Conservation (phyloP, 2,888 invertebrate species). For the Anoplius nigerrimus region DNA sequence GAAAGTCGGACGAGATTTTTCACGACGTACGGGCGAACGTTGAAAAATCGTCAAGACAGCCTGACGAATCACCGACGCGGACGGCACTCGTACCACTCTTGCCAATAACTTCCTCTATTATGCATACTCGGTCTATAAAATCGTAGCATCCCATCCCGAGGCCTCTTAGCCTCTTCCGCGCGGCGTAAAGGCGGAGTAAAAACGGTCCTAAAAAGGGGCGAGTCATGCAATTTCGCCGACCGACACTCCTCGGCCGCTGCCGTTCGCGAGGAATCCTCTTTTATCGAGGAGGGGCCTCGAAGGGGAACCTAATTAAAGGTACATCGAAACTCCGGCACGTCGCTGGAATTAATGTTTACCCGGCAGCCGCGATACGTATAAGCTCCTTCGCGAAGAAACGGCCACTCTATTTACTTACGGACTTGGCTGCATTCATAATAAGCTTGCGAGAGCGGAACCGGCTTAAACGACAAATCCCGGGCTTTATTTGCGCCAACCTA, state of each 20-base stretch:
- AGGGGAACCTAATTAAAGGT: conserved; percentile 42
- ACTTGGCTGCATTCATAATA: conserved; percentile 8
- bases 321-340: conserved; percentile 32
- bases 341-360: conserved; percentile 16
- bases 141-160: conserved; percentile 34
- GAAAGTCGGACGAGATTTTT: background rate
- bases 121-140: conserved; percentile 33
- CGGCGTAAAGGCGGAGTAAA: conserved; percentile 26
- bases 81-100: conserved; percentile 26
- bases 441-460: conserved; percentile 6
- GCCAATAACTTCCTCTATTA: conserved; percentile 33
- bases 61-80: conserved; percentile 22
- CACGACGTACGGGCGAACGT: conserved; percentile 13
- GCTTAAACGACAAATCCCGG: conserved; percentile 12
- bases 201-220: conserved; percentile 27
- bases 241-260: background rate
- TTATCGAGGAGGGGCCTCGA: conserved; percentile 41
- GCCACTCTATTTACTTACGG: conserved; percentile 25
- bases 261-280: conserved; percentile 29
- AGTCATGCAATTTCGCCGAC: background rate
- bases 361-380: conserved; percentile 16
- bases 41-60: conserved; percentile 19
- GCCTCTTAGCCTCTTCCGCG: conserved; percentile 34
- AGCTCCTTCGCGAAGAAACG: background rate
- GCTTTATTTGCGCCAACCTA: conserved; percentile 13